These are phyloP conservation scores for Percopsis transmontana DNA, from an alignment of 2,113 vertebrate species.

Conservation along the genomic window DNA sequence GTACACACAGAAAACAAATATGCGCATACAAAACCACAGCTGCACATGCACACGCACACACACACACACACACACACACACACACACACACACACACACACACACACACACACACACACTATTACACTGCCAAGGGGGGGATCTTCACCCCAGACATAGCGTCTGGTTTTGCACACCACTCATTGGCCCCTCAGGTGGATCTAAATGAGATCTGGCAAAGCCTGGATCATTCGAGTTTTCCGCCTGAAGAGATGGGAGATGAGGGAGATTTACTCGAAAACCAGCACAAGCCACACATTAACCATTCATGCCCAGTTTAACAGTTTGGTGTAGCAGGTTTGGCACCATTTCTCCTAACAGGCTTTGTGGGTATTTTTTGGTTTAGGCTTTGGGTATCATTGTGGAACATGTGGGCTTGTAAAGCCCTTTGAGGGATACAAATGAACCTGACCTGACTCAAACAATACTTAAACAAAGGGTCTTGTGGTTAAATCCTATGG, in stretches of 20 bases:
- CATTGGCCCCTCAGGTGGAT: slow-evolving; percentile 61
- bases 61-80: background rate
- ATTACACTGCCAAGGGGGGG: slow-evolving; percentile 4
- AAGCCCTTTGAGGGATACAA: no score
- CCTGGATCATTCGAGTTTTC: slow-evolving; percentile 58
- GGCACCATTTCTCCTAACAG: no score
- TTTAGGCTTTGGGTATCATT: no score
- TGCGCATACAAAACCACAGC: background rate
- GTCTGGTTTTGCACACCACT: slow-evolving; percentile 35
- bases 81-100: slow-evolving; percentile 1
- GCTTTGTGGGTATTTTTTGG: no score
- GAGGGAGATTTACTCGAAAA: slow-evolving; percentile 42
- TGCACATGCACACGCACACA: background rate
- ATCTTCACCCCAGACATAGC: slow-evolving; percentile 9
- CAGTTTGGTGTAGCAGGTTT: no score
- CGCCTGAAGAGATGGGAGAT: slow-evolving; percentile 38
- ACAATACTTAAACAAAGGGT: no score
- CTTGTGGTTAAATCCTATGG: background rate
- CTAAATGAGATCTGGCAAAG: slow-evolving; percentile 71
- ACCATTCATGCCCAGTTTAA: slow-evolving; percentile 12
- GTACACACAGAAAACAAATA: background rate
- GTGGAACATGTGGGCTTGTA: no score
- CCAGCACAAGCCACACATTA: slow-evolving; percentile 36
- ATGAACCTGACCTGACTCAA: no score
- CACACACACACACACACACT: slow-evolving; percentile 7